Base-by-base conservation (phyloP, 2,113 vertebrate genomes). In the Apteryx mantelli region DNA sequence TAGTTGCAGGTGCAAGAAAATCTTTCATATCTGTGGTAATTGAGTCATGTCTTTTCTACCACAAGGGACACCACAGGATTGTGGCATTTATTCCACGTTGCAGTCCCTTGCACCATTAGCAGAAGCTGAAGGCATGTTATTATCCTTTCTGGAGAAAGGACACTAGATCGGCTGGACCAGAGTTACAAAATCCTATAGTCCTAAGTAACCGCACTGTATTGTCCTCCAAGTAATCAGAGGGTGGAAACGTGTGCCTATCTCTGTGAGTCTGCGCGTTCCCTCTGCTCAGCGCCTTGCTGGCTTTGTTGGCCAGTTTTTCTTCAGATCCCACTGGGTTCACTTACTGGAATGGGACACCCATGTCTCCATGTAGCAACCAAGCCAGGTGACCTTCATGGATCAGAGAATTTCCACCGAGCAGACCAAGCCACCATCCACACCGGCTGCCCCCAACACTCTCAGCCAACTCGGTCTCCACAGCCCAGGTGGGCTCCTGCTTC, bases 1-100 rank as follows among this genome's bases (percentile, higher is more conserved):
- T 2, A 75, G 84, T 81, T 75, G 88, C 91, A 76, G 93, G 94
- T 68, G 78, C 87, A 89, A 96, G 61, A 14, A 89, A 79, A 79
- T 34, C 93, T 14, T 74, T 89, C 34, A 2, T 86, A 13, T 65
- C 87, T 60, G 46, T 20, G 17, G 78, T 92, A 87, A 95, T 52
- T 69, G 91, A 96, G 89, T n/a, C 74, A 3, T 10, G 84, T 56
- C 77, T 95, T 64, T 87, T 25, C 78, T 14, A 1, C 78, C 89
- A 17, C 61, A 0, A 48, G 95, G 89, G 96, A 97, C 50, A 20
- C 7, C 93, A 12, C 64, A 48, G 24, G 93, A 63, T 85, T 65
- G 15, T 7, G 58, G 95, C 71, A 5, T 16, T 73, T 8, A 64
- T 61, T 61, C 78, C 81, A 42, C 16, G 0, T 1, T 0, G 2